Conservation (phyloP, 1,140 invertebrate genomes). For the Eriosoma lanigerum region DNA sequence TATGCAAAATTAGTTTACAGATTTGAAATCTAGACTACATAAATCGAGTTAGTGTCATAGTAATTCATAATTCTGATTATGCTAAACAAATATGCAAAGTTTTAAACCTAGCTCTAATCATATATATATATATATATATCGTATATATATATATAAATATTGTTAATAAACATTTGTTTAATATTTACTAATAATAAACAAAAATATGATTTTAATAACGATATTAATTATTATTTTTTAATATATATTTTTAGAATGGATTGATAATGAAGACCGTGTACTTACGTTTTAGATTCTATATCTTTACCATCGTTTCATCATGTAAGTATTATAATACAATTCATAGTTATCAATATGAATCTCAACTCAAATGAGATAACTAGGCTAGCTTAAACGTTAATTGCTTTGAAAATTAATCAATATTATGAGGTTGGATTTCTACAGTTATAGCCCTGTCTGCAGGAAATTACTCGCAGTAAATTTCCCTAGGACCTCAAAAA, state of each 20-base stretch:
- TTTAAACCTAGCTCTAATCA: too few relatives aligned
- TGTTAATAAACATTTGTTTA: too few relatives aligned
- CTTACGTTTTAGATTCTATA: neutral
- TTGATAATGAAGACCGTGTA: slow-evolving; percentile 22
- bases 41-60: too few relatives aligned
- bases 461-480: slow-evolving; percentile 41
- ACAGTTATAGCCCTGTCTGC: neutral
- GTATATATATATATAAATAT: too few relatives aligned
- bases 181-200: too few relatives aligned
- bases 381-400: neutral
- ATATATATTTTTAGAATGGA: slow-evolving; percentile 33
- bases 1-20: too few relatives aligned
- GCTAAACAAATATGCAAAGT: too few relatives aligned
- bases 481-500: neutral
- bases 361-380: neutral
- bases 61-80: too few relatives aligned
- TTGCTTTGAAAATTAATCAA: slow-evolving; percentile 44
- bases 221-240: too few relatives aligned
- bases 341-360: neutral
- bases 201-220: too few relatives aligned
- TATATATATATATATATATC: too few relatives aligned
- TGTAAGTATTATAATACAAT: slow-evolving; percentile 12
- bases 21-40: too few relatives aligned
- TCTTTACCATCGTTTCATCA: neutral
- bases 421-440: slow-evolving; percentile 22